Base-by-base conservation (phyloP, 2,888 invertebrate species). In the Drepana falcataria region DNA sequence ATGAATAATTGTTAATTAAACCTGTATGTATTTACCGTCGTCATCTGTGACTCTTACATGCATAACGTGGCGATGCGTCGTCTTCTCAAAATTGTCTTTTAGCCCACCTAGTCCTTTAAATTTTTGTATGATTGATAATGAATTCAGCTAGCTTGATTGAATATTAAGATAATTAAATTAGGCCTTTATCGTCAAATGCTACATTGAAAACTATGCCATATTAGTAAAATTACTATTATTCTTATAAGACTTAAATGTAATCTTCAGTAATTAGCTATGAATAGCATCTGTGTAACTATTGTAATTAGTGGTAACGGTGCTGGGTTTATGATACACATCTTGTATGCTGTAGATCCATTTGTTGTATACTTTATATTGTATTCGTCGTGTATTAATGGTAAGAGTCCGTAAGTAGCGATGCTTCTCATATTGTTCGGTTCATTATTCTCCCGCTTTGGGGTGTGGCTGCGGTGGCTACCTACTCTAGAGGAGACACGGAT, bases 201-300 rank as follows among this genome's bases (percentile, higher is more conserved):
- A 89, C 89, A 90, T 88, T 88, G 91, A 90, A 90, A 91, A 90
- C 90, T 90, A 89, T 90, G 91, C 91, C 91, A 91, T 91, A 91
- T 91, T 91, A 91, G 89, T 87, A 81, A 89, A 85, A 76, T 81
- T 88, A 88, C 86, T 88, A 74, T 81, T 84, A 85, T 83, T 85
- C 85, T 87, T 81, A 68, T 88, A 87, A 89, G 88, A 83, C 82
- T 87, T 78, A 76, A 83, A 77, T 83, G 73, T 87, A 83, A 85
- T 81, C 79, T 81, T 86, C 83, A 79, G 72, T 81, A 79, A 79
- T 81, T 82, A 82, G 79, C 73, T 77, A 71, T 81, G 73, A 70
- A 78, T 79, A 81, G 81, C 82, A 83, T 83, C 83, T 84, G 81
- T 85, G 81, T 89, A 83, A 85, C 83, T 86, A 84, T 84, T 85